phyloP scores from a whole-genome alignment of 2,113 vertebrate genomes.

The Sander lucioperca region DNA sequence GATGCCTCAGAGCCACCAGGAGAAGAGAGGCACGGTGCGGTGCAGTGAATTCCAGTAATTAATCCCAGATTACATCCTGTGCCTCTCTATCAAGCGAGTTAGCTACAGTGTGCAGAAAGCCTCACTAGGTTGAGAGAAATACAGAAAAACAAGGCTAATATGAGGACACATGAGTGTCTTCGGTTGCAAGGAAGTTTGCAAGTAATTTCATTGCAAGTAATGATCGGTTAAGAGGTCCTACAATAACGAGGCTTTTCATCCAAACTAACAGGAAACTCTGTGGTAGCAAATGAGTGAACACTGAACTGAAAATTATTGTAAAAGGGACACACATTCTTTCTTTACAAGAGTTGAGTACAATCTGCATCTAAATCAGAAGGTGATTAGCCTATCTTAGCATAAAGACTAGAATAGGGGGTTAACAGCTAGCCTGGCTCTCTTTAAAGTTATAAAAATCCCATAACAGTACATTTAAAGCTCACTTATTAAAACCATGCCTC shows the following conservation, averaged over 20 bases:
- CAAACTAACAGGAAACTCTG: background rate
- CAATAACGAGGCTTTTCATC: conserved; percentile 2
- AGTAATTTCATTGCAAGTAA: conserved; percentile 37
- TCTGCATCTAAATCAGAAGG: background rate
- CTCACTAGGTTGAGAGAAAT: conserved; percentile 37
- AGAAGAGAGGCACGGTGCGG: conserved; percentile 46
- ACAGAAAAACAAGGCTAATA: conserved; percentile 33
- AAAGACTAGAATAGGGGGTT: background rate
- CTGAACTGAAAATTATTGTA: background rate
- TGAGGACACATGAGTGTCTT: conserved; percentile 32
- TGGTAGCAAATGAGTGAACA: background rate
- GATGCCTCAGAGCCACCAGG: conserved; percentile 65
- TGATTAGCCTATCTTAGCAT: background rate
- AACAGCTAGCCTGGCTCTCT: background rate
- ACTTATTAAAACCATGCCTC: too few relatives aligned
- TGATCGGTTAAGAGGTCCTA: conserved; percentile 15
- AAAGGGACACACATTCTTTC: background rate
- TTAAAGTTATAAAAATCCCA: too few relatives aligned
- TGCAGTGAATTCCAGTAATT: conserved; percentile 76
- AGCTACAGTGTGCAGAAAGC: conserved; percentile 47
- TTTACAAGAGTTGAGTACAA: background rate
- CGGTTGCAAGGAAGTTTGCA: conserved; percentile 25
- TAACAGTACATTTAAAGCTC: too few relatives aligned
- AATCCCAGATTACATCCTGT: conserved; percentile 81
- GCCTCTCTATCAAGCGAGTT: conserved; percentile 73